Base-by-base conservation (phyloP, 2,113 vertebrate genomes). In the Chrysochloris asiatica region DNA sequence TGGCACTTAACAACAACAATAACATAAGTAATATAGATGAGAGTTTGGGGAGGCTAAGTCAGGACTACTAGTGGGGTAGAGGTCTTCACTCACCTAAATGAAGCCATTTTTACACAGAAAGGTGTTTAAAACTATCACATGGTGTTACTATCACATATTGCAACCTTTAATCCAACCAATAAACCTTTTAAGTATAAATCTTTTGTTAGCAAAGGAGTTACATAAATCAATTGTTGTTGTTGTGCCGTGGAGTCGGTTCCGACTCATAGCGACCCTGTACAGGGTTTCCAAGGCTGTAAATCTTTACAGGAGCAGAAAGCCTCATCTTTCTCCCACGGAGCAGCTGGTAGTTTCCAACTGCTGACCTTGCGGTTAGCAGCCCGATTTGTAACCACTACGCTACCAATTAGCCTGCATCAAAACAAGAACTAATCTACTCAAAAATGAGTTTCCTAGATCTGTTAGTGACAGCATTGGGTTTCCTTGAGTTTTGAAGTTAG, bases 21-120 rank as follows among this genome's bases (percentile, higher is more conserved):
- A n/a, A n/a, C n/a, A 7, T 0, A 0, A 33, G 47, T 0, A 0
- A 73, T 47, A 48, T 47, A 47, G 72, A 1, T 2, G 83, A 77
- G 76, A 21, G 0, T 41, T 0, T 1, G 43, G 93, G 63, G 77
- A 90, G 77, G 63, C n/a, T 43, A 1, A 0, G 45, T 43, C 41
- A 36, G 38, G 22, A 0, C 3, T 26, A 48, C 10, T 28, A 1
- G 63, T 50, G 28, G 38, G 52, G 1, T 10, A 9, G 30, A 56
- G 0, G 11, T 19, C n/a, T 84, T 41, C 21, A 6, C 78, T 47
- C 54, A 21, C 71, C 45, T 65, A 5, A 0, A 2, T 7, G 75
- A 87, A 69, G 9, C 76, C 41, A 22, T 24, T 63, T 50, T 38
- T 4, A 12, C 13, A n/a, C 38, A 0, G 30, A 67, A 80, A 8